Evolutionary conservation across 2,113 vertebrate species (phyloP), one percentile per base, ranked within the genome.

Genomic region (Illadopsis cleaveri): DNA sequence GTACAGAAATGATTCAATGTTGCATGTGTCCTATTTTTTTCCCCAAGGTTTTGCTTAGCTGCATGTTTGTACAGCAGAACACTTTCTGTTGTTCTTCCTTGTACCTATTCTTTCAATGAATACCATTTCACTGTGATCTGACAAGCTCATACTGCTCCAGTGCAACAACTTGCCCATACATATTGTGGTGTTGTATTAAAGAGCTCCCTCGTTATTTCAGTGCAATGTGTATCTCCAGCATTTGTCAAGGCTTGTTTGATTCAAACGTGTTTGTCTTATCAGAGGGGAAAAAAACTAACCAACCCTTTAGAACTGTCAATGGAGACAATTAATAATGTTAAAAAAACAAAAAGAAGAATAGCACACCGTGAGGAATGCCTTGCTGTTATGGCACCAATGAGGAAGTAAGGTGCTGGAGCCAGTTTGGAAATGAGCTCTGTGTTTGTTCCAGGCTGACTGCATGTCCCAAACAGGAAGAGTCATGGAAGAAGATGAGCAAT

Each of bases 241-340:
- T 96, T 93, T 97, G 97, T 97, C 94, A 95, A 97, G 97, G 97
- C 97, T 97, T 97, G 97, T 96, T 97, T 57, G 7, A 93, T 82
- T 97, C 86, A 54, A 64, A 92, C 15, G 0, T 64, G 76, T 82
- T 94, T 84, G 85, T 57, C 90, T 96, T 96, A 95, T 96, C 85
- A 68, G 72, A 77, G 69, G 35, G 35, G 15, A 47, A 90, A 93
- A 75, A 93, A 80, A 28, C 1, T 48, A 97, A 92, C 96, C 82
- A 97, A 71, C 57, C 76, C 40, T 94, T 94, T 94, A 93, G 90
- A 88, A 51, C 91, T 94, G 92, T 72, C 97, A 97, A 54, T 66
- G 80, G 53, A 57, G 72, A 92, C 92, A 96, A 94, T 97, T 97
- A 97, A 97, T 93, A 66, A 93, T 0, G 1, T 86, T 88, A 30